Conservation (phyloP, 2,888 invertebrate genomes). For the Melangyna quadrimaculata region DNA sequence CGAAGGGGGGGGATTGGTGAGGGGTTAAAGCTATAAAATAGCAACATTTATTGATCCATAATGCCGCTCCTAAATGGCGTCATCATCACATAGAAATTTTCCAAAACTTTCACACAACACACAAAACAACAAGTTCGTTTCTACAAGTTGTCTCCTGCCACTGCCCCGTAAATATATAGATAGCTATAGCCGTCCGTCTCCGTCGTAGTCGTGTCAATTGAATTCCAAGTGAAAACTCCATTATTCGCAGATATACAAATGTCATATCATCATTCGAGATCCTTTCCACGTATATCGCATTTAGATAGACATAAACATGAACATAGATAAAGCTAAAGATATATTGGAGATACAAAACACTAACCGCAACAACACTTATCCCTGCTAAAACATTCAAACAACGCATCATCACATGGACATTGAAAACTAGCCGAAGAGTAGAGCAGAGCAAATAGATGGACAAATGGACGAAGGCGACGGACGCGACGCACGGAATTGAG, state of each 20-base stretch:
- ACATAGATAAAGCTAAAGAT: neutral
- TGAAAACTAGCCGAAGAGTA: neutral
- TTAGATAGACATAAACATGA: neutral
- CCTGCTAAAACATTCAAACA: constrained; percentile 49
- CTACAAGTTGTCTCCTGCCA: neutral
- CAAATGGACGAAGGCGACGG: neutral
- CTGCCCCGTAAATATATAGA: no score
- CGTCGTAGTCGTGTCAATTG: constrained; percentile 59
- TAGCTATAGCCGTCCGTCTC: neutral
- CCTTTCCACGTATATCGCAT: neutral
- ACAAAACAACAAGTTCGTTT: constrained; percentile 31
- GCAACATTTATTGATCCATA: constrained; percentile 64
- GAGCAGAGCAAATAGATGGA: neutral
- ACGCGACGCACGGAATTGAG: neutral
- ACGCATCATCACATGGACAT: neutral
- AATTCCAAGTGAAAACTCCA: constrained; percentile 60
- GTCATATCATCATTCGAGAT: constrained; percentile 17
- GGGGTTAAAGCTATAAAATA: constrained; percentile 25
- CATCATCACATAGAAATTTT: constrained; percentile 44
- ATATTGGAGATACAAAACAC: neutral
- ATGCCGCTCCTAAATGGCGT: constrained; percentile 70
- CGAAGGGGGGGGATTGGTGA: no score
- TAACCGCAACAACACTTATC: constrained; percentile 52
- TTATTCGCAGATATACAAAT: constrained; percentile 41
- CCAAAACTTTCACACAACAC: constrained; percentile 29